Evolutionary conservation across 2,113 vertebrate species (phyloP).

Genomic region (Nothoprocta perdicaria): DNA sequence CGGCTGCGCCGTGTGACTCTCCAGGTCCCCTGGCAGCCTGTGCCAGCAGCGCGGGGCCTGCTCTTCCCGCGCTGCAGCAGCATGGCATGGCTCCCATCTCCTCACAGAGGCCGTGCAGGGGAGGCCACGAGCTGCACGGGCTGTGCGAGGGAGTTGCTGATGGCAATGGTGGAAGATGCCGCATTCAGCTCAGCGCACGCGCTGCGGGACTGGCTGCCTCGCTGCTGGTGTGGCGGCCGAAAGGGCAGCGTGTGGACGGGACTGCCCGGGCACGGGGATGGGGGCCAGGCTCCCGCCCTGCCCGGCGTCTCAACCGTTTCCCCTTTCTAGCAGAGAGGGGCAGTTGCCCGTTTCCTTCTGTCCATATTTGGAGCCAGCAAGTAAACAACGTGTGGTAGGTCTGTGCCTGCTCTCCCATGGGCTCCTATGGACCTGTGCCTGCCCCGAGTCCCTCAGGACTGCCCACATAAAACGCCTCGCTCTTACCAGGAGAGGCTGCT

Average conservation of each 20-base stretch:
- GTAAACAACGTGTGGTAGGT: neutral
- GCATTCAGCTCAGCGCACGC: too few relatives aligned
- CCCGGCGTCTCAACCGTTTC: neutral
- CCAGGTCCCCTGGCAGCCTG: fast-evolving
- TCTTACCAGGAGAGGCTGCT: neutral
- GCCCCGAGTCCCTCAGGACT: neutral
- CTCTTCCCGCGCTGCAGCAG: neutral
- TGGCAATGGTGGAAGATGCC: neutral
- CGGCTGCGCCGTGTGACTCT: fast-evolving
- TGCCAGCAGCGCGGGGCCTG: fast-evolving
- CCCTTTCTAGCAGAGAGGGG: neutral
- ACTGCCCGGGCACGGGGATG: too few relatives aligned
- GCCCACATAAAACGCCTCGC: neutral
- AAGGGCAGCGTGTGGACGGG: too few relatives aligned
- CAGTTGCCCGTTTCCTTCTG: neutral
- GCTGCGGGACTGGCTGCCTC: too few relatives aligned
- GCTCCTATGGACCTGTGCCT: too few relatives aligned
- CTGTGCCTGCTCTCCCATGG: neutral
- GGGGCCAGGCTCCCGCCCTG: too few relatives aligned
- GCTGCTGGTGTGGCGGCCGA: too few relatives aligned
- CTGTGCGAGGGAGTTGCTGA: fast-evolving
- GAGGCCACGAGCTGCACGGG: fast-evolving
- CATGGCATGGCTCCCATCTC: too few relatives aligned
- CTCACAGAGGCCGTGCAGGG: neutral
- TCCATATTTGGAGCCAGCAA: neutral